These are phyloP conservation scores for Orientallactaga sibirica DNA, from an alignment of 2,797 vertebrate species.

Conservation along the genomic window DNA sequence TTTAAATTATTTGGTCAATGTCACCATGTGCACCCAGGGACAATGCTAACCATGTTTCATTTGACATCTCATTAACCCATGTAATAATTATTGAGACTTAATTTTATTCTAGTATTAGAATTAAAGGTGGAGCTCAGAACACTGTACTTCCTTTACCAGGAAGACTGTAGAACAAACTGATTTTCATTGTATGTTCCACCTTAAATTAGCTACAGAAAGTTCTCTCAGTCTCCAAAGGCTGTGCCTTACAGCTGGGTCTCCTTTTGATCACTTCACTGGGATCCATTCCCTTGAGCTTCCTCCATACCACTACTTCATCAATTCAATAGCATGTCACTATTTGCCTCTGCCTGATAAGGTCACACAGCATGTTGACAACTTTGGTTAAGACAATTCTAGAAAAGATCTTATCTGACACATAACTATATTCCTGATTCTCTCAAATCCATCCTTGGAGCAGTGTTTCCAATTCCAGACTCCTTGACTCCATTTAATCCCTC, in stretches of 20 bases:
- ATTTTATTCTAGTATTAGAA: conserved; percentile 16
- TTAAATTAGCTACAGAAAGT: neutral
- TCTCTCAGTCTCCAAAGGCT: neutral
- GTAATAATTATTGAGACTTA: neutral
- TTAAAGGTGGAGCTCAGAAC: neutral
- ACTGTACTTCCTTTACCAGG: neutral
- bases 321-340: neutral
- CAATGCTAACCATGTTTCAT: neutral
- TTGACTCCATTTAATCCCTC: neutral
- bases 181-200: neutral
- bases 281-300: neutral
- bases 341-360: neutral
- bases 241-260: neutral
- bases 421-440: neutral
- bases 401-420: neutral
- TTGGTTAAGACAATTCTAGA: neutral
- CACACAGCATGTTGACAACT: neutral
- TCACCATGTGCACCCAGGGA: neutral
- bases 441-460: neutral
- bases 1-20: neutral
- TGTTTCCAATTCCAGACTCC: neutral
- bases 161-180: neutral
- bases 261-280: neutral
- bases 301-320: neutral
- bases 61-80: neutral